Conservation (phyloP, 2,797 vertebrate genomes). For the Chiloscyllium punctatum region DNA sequence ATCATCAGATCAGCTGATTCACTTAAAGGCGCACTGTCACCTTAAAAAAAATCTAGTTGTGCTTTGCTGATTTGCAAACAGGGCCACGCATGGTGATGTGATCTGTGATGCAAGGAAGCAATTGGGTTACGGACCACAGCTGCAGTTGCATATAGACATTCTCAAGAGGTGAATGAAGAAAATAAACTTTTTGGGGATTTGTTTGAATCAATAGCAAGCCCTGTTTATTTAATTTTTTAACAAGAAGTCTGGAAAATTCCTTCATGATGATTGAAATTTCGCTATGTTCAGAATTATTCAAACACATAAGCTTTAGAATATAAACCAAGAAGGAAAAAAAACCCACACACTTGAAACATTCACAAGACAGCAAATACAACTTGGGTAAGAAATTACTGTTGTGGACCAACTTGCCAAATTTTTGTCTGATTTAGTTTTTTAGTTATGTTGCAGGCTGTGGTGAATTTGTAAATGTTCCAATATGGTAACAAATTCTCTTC, state of each 20-base stretch:
- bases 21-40: neutral
- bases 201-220: constrained; percentile 19
- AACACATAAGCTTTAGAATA: neutral
- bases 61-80: neutral
- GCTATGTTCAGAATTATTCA: neutral
- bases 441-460: neutral
- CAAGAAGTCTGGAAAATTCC: neutral
- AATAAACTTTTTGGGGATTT: constrained; percentile 30
- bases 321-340: neutral
- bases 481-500: neutral
- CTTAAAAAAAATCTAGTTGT: neutral
- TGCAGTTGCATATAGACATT: neutral
- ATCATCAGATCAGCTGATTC: neutral
- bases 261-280: constrained; percentile 12
- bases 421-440: neutral
- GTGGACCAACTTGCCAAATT: neutral
- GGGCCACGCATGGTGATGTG: neutral
- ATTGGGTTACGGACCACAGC: neutral
- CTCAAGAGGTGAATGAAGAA: neutral
- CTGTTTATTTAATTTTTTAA: constrained; percentile 34
- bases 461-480: neutral
- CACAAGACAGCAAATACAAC: neutral
- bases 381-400: neutral
- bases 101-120: neutral
- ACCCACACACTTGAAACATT: neutral